Evolutionary conservation across 2,113 vertebrate genomes (phyloP).

Genomic region (Candoia aspera): DNA sequence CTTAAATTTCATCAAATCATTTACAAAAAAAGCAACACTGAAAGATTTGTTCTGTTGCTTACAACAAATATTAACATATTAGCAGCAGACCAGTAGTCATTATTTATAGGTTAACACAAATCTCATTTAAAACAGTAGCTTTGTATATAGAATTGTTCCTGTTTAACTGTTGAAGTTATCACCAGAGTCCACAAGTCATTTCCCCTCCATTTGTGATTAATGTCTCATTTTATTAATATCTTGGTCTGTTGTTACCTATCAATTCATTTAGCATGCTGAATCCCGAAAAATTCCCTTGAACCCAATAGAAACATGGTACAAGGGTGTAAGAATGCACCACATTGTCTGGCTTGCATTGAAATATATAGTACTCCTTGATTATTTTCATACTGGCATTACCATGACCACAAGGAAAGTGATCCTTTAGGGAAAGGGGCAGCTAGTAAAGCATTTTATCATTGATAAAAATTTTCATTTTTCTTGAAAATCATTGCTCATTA

Average conservation of each 20-base stretch:
- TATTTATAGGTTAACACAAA: slow-evolving; percentile 32
- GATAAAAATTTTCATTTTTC: too few relatives aligned
- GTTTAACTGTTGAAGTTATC: slow-evolving; percentile 29
- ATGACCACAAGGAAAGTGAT: not conserved
- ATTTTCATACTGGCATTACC: not conserved
- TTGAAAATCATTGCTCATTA: not conserved
- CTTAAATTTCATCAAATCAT: slow-evolving; percentile 23
- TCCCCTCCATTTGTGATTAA: slow-evolving; percentile 15
- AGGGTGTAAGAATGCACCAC: not conserved
- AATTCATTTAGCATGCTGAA: slow-evolving; percentile 29
- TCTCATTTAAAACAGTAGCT: slow-evolving; percentile 12
- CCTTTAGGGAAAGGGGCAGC: not conserved
- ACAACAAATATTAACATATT: slow-evolving; percentile 31
- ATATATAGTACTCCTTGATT: slow-evolving; percentile 4
- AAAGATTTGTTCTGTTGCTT: slow-evolving; percentile 52
- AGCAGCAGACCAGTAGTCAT: not conserved
- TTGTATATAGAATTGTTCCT: slow-evolving; percentile 19
- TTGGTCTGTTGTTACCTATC: slow-evolving; percentile 42
- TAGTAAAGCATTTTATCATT: not conserved
- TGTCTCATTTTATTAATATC: slow-evolving; percentile 25
- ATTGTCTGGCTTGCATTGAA: not conserved
- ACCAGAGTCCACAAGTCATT: slow-evolving; percentile 17
- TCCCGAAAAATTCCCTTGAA: not conserved
- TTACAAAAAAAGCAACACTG: slow-evolving; percentile 28
- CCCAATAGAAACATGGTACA: not conserved